These are phyloP conservation scores for Palythoa caribaeorum DNA, from an alignment of 92 coral and sea anemone species.

Conservation along the genomic window DNA sequence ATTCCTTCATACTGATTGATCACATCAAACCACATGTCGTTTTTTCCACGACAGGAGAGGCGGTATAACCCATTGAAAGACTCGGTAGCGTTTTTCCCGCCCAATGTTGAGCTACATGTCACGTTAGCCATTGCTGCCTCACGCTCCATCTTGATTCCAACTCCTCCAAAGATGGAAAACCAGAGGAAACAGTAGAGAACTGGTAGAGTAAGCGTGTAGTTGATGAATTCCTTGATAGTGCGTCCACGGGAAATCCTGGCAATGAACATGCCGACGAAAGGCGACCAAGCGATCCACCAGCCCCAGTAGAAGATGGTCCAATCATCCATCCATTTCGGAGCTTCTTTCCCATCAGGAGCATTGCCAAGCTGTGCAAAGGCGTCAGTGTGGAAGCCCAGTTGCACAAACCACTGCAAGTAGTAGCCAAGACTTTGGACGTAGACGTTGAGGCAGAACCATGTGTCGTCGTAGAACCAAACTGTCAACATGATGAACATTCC, in stretches of 20 bases:
- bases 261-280: constrained; percentile 94
- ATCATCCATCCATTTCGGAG: constrained; percentile 80
- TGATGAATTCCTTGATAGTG: constrained; percentile 84
- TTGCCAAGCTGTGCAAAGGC: constrained; percentile 93
- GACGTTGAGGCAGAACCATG: constrained; percentile 83
- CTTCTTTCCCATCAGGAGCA: constrained; percentile 83
- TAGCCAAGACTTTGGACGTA: constrained; percentile 82
- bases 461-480: constrained; percentile 87
- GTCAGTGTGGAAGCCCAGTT: constrained; percentile 95
- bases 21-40: constrained; percentile 89
- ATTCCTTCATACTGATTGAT: constrained; percentile 77
- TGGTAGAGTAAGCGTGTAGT: constrained; percentile 87
- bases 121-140: constrained; percentile 68
- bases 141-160: constrained; percentile 80
- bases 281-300: constrained; percentile 98
- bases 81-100: constrained; percentile 66
- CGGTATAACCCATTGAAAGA: constrained; percentile 77
- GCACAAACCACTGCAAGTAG: constrained; percentile 81
- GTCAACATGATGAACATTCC: constrained; percentile 86
- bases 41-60: constrained; percentile 76
- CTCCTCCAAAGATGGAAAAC: constrained; percentile 91
- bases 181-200: constrained; percentile 82
- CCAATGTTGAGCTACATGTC: constrained; percentile 72
- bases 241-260: constrained; percentile 87
- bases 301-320: constrained; percentile 99